phyloP scores from a whole-genome alignment of 1,140 invertebrate genomes.

The Drosophila yakuba region DNA sequence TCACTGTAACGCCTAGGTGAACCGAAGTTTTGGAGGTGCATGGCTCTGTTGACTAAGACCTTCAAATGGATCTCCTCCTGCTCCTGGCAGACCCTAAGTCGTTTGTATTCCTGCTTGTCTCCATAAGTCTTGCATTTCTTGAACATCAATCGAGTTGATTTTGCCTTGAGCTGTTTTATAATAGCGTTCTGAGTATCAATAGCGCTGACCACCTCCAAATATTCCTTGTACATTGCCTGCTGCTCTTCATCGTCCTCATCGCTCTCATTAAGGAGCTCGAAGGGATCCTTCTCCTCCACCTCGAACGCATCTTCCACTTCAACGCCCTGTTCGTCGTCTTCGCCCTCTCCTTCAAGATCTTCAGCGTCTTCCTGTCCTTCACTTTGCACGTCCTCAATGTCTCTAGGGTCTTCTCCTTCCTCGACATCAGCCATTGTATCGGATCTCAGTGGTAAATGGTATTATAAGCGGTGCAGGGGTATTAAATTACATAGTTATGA shows the following conservation, averaged over 20 bases:
- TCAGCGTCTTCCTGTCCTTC: background rate
- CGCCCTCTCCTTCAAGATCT: background rate
- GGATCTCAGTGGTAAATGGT: background rate
- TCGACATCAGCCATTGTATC: conserved; percentile 32
- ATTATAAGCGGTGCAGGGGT: background rate
- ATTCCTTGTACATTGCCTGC: conserved; percentile 50
- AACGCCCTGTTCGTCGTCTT: conserved; percentile 5
- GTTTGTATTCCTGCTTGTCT: conserved; percentile 27
- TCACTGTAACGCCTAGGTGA: conserved; percentile 40
- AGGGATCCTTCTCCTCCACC: conserved; percentile 34
- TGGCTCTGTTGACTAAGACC: conserved; percentile 47
- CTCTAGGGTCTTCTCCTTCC: background rate
- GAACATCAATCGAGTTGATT: background rate
- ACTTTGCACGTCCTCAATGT: background rate
- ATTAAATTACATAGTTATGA: background rate
- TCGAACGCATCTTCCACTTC: conserved; percentile 4
- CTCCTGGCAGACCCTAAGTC: conserved; percentile 31
- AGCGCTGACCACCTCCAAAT: conserved; percentile 45
- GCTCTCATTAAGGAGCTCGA: conserved; percentile 39
- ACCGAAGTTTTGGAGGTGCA: conserved; percentile 56
- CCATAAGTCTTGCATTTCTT: conserved; percentile 27
- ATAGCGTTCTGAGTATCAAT: conserved; percentile 55
- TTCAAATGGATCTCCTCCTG: conserved; percentile 45
- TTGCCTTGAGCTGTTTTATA: conserved; percentile 36
- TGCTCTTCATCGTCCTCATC: conserved; percentile 52